Conservation (phyloP, 1,140 invertebrate species). For the Drosophila orena region DNA sequence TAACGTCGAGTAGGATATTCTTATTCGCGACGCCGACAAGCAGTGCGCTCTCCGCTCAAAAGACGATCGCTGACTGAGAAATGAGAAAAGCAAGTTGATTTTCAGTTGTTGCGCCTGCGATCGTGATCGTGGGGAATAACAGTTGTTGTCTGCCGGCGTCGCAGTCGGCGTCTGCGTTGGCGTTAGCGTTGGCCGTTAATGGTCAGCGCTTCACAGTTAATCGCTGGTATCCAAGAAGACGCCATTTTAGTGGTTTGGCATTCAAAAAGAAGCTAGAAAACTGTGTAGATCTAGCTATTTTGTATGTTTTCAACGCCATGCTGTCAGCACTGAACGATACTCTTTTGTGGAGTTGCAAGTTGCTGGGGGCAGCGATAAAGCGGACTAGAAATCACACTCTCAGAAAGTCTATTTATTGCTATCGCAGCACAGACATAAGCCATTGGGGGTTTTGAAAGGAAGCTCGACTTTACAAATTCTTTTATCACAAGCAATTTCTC, state of each 20-base stretch:
- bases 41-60: conserved; percentile 48
- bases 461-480: neutral
- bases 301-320: neutral
- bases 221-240: conserved; percentile 30
- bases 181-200: conserved; percentile 44
- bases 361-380: conserved; percentile 15
- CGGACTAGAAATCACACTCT: neutral
- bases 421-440: conserved; percentile 5
- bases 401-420: conserved; percentile 8
- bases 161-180: conserved; percentile 14
- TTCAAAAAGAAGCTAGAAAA: neutral
- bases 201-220: conserved; percentile 71
- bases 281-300: neutral
- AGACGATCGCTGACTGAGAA: conserved; percentile 67
- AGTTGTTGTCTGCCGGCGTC: conserved; percentile 3
- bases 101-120: conserved; percentile 38
- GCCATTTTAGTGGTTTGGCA: neutral
- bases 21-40: conserved; percentile 35
- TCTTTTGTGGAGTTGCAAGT: neutral
- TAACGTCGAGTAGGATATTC: conserved; percentile 20
- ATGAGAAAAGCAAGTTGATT: conserved; percentile 34
- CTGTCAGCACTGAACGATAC: neutral
- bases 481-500: conserved; percentile 14
- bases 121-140: conserved; percentile 38
- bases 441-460: neutral